Evolutionary conservation across 2,888 invertebrate genomes (phyloP), one percentile per base, ranked within the genome.

Genomic region (Synergus umbraculus): DNA sequence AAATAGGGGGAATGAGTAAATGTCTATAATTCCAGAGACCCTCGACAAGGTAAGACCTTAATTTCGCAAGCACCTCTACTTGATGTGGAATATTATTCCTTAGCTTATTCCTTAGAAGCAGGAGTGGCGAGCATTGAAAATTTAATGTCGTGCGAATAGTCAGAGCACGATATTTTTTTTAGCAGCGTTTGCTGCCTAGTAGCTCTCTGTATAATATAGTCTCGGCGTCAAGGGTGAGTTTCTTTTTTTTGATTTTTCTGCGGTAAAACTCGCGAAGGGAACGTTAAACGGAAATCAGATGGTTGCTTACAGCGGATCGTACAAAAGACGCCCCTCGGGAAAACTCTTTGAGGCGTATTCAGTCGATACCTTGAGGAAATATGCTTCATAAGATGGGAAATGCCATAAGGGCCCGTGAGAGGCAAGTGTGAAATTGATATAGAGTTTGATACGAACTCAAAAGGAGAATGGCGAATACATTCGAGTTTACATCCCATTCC

Each of bases 371-470:
- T 76, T 78, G 81, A 43, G 81, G 85, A 85, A 88, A 87, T 85
- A 85, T 85, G 83, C 85, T 86, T 76, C 77, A 85, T 83, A 87
- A 85, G 88, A 86, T 86, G 86, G 84, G 79, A 87, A 86, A 86
- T 84, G 67, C 85, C 83, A 81, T 81, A 78, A 83, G 82, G 86
- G 79, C 82, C 76, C 82, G 80, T 78, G 85, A 83, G 80, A 85
- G 83, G 80, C 83, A 87, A 89, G 89, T 89, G 89, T 89, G 86
- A 89, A 89, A 89, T 88, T 88, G 89, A 87, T 87, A 80, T 78
- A 81, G 76, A 82, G 82, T 81, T 78, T 81, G 58, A 79, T 78
- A 79, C 29, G 66, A 43, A 79, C 22, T 76, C 54, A 79, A 82
- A 81, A 79, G 69, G 49, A 54, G 73, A 29, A 73, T 73, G 54